These are phyloP conservation scores for Oncopodura yosiiana DNA, from an alignment of 1,140 invertebrate genomes.

Conservation along the genomic window DNA sequence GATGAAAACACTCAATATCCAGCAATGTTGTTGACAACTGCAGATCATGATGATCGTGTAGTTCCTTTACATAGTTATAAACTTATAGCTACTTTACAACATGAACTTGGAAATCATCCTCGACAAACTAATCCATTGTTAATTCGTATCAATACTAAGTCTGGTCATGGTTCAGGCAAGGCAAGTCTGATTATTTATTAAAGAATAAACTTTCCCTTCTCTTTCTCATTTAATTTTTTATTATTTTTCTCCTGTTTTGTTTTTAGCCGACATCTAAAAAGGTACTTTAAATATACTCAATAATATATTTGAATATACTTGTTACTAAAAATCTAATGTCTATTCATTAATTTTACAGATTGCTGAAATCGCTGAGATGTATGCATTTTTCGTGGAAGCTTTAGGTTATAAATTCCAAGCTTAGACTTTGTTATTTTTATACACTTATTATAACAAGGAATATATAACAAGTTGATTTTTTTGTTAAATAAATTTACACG, in stretches of 20 bases:
- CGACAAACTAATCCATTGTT: slow-evolving; percentile 50
- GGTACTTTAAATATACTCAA: too few species aligned
- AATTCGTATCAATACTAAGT: slow-evolving; percentile 50
- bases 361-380: slow-evolving; percentile 75
- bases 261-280: too few species aligned
- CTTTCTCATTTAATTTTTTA: too few species aligned
- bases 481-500: not conserved
- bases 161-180: slow-evolving; percentile 56
- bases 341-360: slow-evolving; percentile 52
- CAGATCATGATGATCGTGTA: slow-evolving; percentile 59
- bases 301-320: too few species aligned
- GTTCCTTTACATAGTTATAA: slow-evolving; percentile 55
- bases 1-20: slow-evolving; percentile 47
- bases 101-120: slow-evolving; percentile 40
- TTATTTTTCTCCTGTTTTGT: too few species aligned
- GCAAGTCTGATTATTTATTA: slow-evolving; percentile 52
- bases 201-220: slow-evolving; percentile 43
- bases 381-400: not conserved
- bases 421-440: not conserved
- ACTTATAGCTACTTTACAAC: slow-evolving; percentile 52
- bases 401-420: not conserved
- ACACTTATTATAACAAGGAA: not conserved
- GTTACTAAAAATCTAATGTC: too few species aligned
- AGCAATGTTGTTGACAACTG: slow-evolving; percentile 49
- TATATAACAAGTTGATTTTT: not conserved